A percentile compares a stretch with the other conserved stretches of the same genome.
Evolutionary conservation across 2,113 vertebrate species (phyloP).

Genomic region (Daboia siamensis): DNA sequence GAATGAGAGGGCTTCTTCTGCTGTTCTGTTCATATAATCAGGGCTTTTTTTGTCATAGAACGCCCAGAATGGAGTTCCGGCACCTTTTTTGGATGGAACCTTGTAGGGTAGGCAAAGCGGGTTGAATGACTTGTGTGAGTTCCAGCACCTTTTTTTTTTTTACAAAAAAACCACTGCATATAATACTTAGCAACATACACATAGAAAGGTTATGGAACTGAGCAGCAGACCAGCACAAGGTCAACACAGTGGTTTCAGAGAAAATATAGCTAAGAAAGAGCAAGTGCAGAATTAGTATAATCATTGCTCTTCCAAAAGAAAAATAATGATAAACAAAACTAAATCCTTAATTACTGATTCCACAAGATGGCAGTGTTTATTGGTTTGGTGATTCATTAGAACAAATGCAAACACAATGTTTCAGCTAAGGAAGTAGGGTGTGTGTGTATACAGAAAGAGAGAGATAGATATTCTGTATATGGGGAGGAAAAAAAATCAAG

Average conservation of each 20-base stretch:
- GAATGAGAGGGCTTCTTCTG: not conserved
- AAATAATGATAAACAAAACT: not conserved
- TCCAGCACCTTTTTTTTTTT: too few species aligned
- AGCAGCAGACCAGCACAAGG: not conserved
- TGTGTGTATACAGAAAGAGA: too few species aligned
- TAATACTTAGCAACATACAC: not conserved
- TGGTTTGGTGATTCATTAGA: not conserved
- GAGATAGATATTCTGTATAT: not conserved
- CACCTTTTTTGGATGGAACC: too few species aligned
- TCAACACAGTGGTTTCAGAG: not conserved
- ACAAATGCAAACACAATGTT: not conserved
- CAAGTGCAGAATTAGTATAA: not conserved
- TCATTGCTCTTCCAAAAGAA: not conserved
- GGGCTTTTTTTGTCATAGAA: too few species aligned
- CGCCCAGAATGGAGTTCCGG: too few species aligned
- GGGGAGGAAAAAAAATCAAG: not conserved
- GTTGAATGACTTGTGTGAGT: too few species aligned
- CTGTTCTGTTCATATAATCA: not conserved
- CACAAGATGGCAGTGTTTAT: conserved; percentile 38
- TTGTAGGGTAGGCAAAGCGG: too few species aligned
- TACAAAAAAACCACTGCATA: not conserved
- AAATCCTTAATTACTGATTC: not conserved
- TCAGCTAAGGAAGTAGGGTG: not conserved
- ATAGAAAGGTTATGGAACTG: not conserved
- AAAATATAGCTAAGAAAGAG: not conserved